A percentile compares a stretch with the other conserved stretches of the same genome.
These are phyloP conservation scores for Labroides dimidiatus DNA, from an alignment of 2,797 vertebrate species.

Conservation along the genomic window DNA sequence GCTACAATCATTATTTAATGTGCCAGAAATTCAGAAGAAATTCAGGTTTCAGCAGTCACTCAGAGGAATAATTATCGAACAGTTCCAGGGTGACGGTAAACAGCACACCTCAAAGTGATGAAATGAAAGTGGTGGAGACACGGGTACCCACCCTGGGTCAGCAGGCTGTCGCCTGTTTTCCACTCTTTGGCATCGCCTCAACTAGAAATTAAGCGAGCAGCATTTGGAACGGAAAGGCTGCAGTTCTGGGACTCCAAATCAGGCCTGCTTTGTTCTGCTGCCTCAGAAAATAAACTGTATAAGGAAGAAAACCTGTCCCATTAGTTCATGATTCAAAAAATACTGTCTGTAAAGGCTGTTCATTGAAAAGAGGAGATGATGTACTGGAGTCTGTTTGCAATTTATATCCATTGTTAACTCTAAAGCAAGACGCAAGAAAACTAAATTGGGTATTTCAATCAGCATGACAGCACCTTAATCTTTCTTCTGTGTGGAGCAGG, in stretches of 20 bases:
- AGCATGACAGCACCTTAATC: not conserved
- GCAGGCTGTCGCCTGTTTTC: slow-evolving; percentile 32
- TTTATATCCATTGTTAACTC: not conserved
- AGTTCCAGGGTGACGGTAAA: slow-evolving; percentile 40
- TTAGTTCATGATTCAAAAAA: not conserved
- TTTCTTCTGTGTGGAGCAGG: not conserved
- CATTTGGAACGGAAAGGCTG: not conserved
- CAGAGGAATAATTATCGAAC: slow-evolving; percentile 44
- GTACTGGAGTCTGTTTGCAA: not conserved
- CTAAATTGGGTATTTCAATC: not conserved
- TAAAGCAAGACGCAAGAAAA: not conserved
- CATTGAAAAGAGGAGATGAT: not conserved
- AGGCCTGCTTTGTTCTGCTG: slow-evolving; percentile 23
- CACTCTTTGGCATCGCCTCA: slow-evolving; percentile 35
- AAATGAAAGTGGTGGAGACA: slow-evolving; percentile 42
- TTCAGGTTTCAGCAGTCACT: slow-evolving; percentile 40
- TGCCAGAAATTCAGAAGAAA: slow-evolving; percentile 26
- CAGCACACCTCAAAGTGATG: slow-evolving; percentile 41
- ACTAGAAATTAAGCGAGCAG: slow-evolving; percentile 45
- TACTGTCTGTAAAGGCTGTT: not conserved
- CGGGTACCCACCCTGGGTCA: slow-evolving; percentile 41
- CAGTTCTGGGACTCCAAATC: slow-evolving; percentile 16
- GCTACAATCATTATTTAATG: slow-evolving; percentile 27
- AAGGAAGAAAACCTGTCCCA: not conserved
- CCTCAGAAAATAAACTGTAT: slow-evolving; percentile 15